These are phyloP conservation scores for Camponotus fellah DNA, from an alignment of 2,888 invertebrate genomes.

Conservation along the genomic window DNA sequence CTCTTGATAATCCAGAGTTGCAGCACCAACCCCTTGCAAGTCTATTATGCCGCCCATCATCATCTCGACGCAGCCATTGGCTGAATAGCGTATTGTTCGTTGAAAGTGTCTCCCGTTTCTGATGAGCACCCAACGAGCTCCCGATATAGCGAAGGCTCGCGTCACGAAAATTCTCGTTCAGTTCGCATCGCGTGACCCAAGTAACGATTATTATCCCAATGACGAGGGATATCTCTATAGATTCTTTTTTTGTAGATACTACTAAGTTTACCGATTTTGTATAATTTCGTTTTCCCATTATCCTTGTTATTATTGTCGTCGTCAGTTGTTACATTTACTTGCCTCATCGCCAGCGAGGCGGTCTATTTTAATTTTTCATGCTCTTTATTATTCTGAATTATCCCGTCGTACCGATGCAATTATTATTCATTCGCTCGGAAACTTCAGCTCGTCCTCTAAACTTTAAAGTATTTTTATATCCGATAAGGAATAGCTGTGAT, in stretches of 20 bases:
- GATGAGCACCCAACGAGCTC: conserved; percentile 19
- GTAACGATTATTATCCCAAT: conserved; percentile 55
- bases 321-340: conserved; percentile 40
- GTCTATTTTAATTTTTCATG: conserved; percentile 51
- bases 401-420: conserved; percentile 64
- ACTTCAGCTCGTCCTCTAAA: conserved; percentile 52
- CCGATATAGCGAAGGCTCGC: conserved; percentile 14
- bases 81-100: conserved; percentile 47
- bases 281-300: neutral
- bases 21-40: neutral
- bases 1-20: neutral
- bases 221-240: conserved; percentile 60
- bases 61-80: conserved; percentile 35
- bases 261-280: neutral
- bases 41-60: conserved; percentile 35
- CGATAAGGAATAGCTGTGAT: neutral
- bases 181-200: conserved; percentile 61
- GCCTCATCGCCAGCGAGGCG: conserved; percentile 32
- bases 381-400: conserved; percentile 72
- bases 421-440: conserved; percentile 65
- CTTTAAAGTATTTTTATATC: neutral
- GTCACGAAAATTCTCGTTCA: conserved; percentile 36
- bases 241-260: conserved; percentile 32
- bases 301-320: neutral
- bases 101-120: conserved; percentile 40